phyloP scores from a whole-genome alignment of 2,888 invertebrate species.

The Iselma pallidipennis region DNA sequence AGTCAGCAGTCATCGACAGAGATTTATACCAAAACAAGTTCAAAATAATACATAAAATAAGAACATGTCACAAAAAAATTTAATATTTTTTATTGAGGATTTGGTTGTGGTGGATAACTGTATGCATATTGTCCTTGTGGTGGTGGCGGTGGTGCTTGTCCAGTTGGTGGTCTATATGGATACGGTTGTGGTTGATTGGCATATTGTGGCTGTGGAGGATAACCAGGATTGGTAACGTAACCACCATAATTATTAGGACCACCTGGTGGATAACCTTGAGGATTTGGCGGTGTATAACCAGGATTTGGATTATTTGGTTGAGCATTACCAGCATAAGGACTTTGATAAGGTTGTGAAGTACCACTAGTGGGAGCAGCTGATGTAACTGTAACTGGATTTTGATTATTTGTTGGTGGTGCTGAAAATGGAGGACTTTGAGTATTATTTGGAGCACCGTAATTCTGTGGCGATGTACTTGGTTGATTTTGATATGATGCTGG shows the following conservation, averaged over 20 bases:
- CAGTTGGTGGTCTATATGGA: constrained; percentile 67
- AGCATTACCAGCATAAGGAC: constrained; percentile 56
- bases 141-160: constrained; percentile 72
- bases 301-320: constrained; percentile 56
- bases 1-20: background rate
- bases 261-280: constrained; percentile 40
- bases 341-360: constrained; percentile 60
- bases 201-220: constrained; percentile 64
- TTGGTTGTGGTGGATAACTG: constrained; percentile 78
- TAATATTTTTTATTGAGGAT: constrained; percentile 61
- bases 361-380: constrained; percentile 54
- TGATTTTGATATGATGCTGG: constrained; percentile 47
- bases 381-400: constrained; percentile 59
- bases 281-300: constrained; percentile 51
- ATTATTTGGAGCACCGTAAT: constrained; percentile 50
- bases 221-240: constrained; percentile 65
- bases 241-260: constrained; percentile 51
- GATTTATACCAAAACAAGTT: background rate
- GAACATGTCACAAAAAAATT: background rate
- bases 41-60: background rate
- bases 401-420: constrained; percentile 55
- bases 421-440: constrained; percentile 69
- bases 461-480: constrained; percentile 46
- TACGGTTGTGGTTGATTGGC: constrained; percentile 66
- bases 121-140: constrained; percentile 76